These are phyloP conservation scores for Drosophila sproati DNA, from an alignment of 1,140 invertebrate genomes.

Conservation along the genomic window DNA sequence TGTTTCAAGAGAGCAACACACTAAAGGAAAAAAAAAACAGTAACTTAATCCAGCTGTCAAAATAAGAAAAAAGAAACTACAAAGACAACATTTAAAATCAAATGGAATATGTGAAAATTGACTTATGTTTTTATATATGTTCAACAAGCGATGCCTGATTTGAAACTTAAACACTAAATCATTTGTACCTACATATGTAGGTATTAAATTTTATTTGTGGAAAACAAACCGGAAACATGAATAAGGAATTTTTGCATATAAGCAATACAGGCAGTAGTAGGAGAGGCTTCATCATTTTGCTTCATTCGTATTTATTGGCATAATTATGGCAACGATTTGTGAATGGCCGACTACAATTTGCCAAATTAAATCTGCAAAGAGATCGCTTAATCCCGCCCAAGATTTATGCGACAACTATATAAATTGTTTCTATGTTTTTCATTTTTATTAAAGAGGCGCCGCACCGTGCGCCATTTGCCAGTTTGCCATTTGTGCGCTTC, in stretches of 20 bases:
- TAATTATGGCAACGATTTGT: constrained; percentile 56
- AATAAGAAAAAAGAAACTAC: constrained; percentile 8
- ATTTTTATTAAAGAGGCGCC: constrained; percentile 45
- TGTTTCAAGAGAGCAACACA: neutral
- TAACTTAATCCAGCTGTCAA: constrained; percentile 15
- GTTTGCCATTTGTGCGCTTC: constrained; percentile 25
- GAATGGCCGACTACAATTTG: constrained; percentile 43
- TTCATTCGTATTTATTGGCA: constrained; percentile 16
- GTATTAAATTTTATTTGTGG: constrained; percentile 33
- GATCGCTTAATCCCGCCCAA: constrained; percentile 54
- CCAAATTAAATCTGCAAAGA: constrained; percentile 40
- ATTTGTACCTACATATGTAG: neutral
- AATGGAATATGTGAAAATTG: neutral
- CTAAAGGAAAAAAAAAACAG: constrained; percentile 7
- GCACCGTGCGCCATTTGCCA: constrained; percentile 29
- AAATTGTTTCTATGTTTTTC: constrained; percentile 26
- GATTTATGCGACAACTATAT: constrained; percentile 56
- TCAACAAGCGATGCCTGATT: constrained; percentile 2
- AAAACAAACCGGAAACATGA: constrained; percentile 53
- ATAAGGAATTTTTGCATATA: constrained; percentile 35
- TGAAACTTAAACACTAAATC: constrained; percentile 5
- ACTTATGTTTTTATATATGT: constrained; percentile 16
- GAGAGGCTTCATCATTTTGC: constrained; percentile 21
- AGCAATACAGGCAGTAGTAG: constrained; percentile 29
- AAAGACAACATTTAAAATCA: neutral